Base-by-base conservation (phyloP, 2,113 vertebrate genomes). In the Corydoras sp. region DNA sequence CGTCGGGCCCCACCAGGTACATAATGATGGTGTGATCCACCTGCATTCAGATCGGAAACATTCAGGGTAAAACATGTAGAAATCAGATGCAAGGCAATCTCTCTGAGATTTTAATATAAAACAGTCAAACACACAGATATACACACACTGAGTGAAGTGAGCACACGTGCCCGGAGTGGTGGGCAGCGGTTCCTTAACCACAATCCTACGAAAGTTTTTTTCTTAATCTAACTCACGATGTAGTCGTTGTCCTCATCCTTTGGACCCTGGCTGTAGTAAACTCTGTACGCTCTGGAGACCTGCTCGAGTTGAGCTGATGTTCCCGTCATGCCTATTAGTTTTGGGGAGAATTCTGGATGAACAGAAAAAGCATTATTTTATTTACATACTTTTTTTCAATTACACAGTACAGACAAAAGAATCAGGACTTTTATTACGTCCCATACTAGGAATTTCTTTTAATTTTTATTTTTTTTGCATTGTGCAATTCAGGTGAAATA, bases 21-120 rank as follows among this genome's bases (percentile, higher is more conserved):
- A 98, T 98, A 69, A 99, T 97, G 80, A 98, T 98, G 0, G 95
- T 98, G 83, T 99, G 97, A 80, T 98, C 96, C 11, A 99, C 96
- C 97, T 99, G 72, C 59, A 81, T 72, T 76, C 10, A 30, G 29
- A 55, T 58, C 31, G 35, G 9, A 73, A 32, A 24, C 18, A 24
- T 24, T 24, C 18, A 24, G 18, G 18, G 18, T 24, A 24, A 24
- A 60, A 62, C 18, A 69, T 35, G 31, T 58, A 43, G 35, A 43
- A 43, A 4, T 5, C 4, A 43, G 35, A 43, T 43, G 35, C 35
- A 5, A 55, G 12, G 4, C 29, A 48, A 18, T 6, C 3, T 24
- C 18, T 24, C 18, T 24, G 18, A 24, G 1, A 24, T 24, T 24
- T 24, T 24, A 24, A 24, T 24, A 24, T 24, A 1, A 24, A 24